phyloP scores from a whole-genome alignment of 37 sponge, comb jelly and placozoan genomes.

The Eunapius fragilis region DNA sequence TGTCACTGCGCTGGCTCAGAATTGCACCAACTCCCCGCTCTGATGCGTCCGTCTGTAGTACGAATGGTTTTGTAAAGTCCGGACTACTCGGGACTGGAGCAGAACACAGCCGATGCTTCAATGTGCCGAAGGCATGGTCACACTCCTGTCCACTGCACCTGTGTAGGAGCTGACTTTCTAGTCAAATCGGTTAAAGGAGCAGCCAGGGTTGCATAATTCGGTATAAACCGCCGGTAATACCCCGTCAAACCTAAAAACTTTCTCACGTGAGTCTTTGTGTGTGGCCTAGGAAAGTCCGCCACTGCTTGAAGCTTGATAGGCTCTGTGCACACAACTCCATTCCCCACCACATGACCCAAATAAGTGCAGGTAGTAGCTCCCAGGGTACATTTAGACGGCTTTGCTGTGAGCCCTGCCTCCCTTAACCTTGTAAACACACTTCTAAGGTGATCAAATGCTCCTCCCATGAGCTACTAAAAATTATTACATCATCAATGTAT shows the following conservation, averaged over 20 bases:
- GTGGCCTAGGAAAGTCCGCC: constrained; percentile 15
- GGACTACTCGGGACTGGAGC: constrained; percentile 48
- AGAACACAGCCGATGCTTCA: too few relatives aligned
- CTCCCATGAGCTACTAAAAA: constrained; percentile 58
- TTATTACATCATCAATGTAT: constrained; percentile 69
- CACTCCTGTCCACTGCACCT: too few relatives aligned
- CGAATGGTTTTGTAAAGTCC: constrained; percentile 26
- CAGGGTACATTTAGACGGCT: constrained; percentile 61
- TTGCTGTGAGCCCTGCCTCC: constrained; percentile 46
- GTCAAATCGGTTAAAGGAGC: constrained; percentile 50
- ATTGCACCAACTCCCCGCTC: constrained; percentile 48
- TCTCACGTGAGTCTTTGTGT: constrained; percentile 42
- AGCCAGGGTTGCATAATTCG: constrained; percentile 30
- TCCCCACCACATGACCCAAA: constrained; percentile 57
- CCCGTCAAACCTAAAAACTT: constrained; percentile 64
- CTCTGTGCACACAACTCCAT: constrained; percentile 49
- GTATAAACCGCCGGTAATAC: constrained; percentile 63
- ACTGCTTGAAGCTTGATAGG: constrained; percentile 49
- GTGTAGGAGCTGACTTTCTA: constrained; percentile 7
- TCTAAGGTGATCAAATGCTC: constrained; percentile 37
- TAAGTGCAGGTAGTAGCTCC: constrained; percentile 36
- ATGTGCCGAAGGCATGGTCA: too few relatives aligned
- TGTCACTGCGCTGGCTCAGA: constrained; percentile 27
- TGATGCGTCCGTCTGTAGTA: constrained; percentile 61
- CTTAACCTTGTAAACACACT: constrained; percentile 35